These are phyloP conservation scores for Beris morrisii DNA, from an alignment of 2,888 invertebrate genomes.

Conservation along the genomic window DNA sequence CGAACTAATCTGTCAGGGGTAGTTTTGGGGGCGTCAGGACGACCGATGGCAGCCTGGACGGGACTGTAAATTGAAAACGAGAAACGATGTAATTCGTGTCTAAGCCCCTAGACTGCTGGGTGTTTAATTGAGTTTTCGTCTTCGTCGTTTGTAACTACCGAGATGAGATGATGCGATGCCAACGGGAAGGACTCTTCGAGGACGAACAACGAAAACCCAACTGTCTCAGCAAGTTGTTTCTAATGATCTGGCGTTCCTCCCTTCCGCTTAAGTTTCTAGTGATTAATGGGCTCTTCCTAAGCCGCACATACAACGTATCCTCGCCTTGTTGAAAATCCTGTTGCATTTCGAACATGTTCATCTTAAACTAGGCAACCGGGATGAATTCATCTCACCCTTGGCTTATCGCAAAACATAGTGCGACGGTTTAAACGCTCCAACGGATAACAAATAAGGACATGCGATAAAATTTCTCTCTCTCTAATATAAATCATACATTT, in stretches of 20 bases:
- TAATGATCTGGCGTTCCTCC: background rate
- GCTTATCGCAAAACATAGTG: too few relatives aligned
- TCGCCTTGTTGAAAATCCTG: too few relatives aligned
- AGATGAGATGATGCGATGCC: background rate
- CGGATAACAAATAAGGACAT: conserved; percentile 33
- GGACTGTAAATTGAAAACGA: conserved; percentile 29
- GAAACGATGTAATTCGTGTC: conserved; percentile 27
- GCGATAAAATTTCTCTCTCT: conserved; percentile 33
- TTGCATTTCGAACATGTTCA: too few relatives aligned
- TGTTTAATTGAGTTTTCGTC: conserved; percentile 12
- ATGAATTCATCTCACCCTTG: too few relatives aligned
- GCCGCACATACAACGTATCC: too few relatives aligned
- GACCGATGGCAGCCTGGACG: conserved; percentile 13
- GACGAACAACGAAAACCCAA: background rate
- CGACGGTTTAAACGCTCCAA: conserved; percentile 20
- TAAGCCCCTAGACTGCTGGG: background rate
- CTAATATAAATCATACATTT: conserved; percentile 35
- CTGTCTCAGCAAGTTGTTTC: conserved; percentile 9
- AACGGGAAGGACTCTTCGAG: background rate
- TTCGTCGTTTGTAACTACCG: background rate
- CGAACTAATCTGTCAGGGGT: conserved; percentile 27
- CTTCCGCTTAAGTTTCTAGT: too few relatives aligned
- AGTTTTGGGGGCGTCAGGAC: conserved; percentile 17
- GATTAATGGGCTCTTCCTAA: too few relatives aligned
- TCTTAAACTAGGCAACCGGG: too few relatives aligned